Conservation (phyloP, 2,888 invertebrate genomes). For the Xestia sexstrigata region DNA sequence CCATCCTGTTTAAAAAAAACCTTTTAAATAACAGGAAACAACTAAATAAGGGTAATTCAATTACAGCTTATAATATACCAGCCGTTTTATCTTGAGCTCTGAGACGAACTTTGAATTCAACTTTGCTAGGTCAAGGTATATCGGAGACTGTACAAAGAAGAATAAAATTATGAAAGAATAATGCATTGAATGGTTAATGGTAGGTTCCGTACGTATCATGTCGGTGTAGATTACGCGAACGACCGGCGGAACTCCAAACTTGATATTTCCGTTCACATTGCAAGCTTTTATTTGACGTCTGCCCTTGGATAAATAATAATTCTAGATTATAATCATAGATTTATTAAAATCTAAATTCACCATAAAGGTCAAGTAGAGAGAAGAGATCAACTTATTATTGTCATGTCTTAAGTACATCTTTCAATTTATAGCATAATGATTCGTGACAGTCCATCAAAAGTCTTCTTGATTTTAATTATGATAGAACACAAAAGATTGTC, state of each 20-base stretch:
- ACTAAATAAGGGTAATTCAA: slow-evolving; percentile 82
- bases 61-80: slow-evolving; percentile 73
- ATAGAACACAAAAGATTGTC: slow-evolving; percentile 31
- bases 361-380: background rate
- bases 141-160: slow-evolving; percentile 64
- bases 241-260: slow-evolving; percentile 81
- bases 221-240: slow-evolving; percentile 80
- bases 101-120: slow-evolving; percentile 24
- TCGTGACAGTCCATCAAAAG: background rate
- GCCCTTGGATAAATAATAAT: slow-evolving; percentile 25
- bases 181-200: slow-evolving; percentile 75
- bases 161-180: slow-evolving; percentile 64
- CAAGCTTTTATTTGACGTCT: slow-evolving; percentile 53
- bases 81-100: slow-evolving; percentile 69
- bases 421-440: background rate
- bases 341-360: slow-evolving; percentile 5
- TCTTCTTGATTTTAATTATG: slow-evolving; percentile 9
- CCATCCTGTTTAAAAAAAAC: slow-evolving; percentile 80
- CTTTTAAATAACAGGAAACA: slow-evolving; percentile 80
- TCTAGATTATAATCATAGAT: no score
- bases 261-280: slow-evolving; percentile 81
- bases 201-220: slow-evolving; percentile 82
- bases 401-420: background rate
- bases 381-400: background rate
- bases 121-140: slow-evolving; percentile 43